These are phyloP conservation scores for Platycnemis pennipes DNA, from an alignment of 2,888 invertebrate genomes.

Conservation along the genomic window DNA sequence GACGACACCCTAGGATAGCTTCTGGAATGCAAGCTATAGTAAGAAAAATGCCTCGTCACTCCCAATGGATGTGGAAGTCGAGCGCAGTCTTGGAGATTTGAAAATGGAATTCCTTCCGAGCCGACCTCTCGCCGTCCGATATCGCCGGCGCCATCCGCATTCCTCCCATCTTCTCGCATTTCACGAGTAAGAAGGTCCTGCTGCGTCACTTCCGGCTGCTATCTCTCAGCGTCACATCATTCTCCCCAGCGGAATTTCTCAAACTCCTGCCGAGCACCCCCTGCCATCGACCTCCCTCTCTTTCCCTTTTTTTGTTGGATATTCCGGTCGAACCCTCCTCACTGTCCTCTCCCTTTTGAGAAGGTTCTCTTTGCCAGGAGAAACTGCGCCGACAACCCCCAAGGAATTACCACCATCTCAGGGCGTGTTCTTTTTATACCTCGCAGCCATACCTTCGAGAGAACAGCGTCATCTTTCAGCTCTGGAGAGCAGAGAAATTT, in stretches of 20 bases:
- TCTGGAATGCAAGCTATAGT: neutral
- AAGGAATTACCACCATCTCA: too few species aligned
- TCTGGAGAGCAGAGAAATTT: too few species aligned
- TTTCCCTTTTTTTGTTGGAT: neutral
- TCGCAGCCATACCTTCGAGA: too few species aligned
- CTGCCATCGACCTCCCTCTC: neutral
- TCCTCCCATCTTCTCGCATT: neutral
- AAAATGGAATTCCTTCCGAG: neutral
- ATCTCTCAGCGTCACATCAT: neutral
- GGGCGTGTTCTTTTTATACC: too few species aligned
- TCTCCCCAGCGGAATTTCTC: neutral
- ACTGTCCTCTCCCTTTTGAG: neutral
- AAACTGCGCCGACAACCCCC: too few species aligned
- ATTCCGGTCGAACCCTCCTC: neutral
- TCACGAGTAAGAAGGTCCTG: neutral
- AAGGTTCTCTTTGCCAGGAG: too few species aligned
- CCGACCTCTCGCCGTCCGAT: neutral
- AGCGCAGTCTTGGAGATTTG: neutral
- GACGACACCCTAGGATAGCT: neutral
- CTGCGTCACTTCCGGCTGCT: conserved; percentile 24
- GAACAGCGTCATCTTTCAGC: too few species aligned
- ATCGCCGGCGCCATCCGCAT: neutral
- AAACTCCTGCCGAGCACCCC: neutral
- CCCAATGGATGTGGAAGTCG: neutral
- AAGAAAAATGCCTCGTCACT: neutral